A percentile compares a stretch with the other conserved stretches of the same genome.
Conservation (phyloP, 2,113 vertebrate genomes). For the Macroglossus sobrinus region DNA sequence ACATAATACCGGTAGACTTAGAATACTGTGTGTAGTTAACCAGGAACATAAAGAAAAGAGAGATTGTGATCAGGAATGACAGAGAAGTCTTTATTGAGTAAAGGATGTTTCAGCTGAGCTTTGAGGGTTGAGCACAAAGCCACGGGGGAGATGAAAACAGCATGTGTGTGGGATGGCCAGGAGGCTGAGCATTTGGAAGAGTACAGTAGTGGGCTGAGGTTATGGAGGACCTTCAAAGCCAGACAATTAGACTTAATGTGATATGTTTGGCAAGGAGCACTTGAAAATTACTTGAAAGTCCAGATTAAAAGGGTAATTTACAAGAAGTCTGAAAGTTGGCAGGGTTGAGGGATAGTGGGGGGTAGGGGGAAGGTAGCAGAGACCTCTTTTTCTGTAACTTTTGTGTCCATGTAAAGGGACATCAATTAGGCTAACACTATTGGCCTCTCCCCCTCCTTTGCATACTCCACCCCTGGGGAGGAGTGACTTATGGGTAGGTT, state of each 20-base stretch:
- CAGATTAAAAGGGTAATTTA: not conserved
- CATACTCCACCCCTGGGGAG: not conserved
- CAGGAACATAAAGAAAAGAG: not conserved
- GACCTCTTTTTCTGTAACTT: not conserved
- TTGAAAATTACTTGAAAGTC: not conserved
- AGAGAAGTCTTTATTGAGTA: not conserved
- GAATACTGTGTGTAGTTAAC: not conserved
- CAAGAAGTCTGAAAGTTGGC: not conserved
- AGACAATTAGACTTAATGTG: not conserved
- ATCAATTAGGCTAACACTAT: not conserved
- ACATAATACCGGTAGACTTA: not conserved
- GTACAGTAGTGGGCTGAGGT: not conserved
- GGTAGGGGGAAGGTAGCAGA: not conserved
- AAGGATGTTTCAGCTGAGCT: not conserved
- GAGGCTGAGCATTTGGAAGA: not conserved
- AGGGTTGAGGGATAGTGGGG: not conserved
- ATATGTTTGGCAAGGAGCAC: not conserved
- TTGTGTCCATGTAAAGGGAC: not conserved
- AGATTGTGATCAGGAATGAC: not conserved
- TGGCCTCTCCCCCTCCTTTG: not conserved
- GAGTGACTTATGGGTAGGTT: not conserved
- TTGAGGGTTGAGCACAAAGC: not conserved
- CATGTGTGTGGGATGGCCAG: accelerated
- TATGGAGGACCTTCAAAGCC: not conserved
- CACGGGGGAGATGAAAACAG: not conserved